phyloP scores from a whole-genome alignment of 2,888 invertebrate species.

The Steinernema carpocapsae region DNA sequence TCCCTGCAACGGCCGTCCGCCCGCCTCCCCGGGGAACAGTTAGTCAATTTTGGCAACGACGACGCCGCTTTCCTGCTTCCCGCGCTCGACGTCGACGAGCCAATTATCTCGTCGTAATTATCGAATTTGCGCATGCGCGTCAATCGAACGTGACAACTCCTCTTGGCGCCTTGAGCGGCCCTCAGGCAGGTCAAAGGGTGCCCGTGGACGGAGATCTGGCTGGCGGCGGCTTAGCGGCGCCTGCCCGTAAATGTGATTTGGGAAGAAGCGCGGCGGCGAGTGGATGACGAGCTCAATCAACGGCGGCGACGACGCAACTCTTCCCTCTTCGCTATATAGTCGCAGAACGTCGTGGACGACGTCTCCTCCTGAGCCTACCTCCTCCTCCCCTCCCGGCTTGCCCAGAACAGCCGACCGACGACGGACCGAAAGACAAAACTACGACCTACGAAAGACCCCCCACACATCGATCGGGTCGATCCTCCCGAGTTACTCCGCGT shows the following conservation, averaged over 20 bases:
- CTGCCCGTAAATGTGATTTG: slow-evolving; percentile 27
- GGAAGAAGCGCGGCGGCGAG: slow-evolving; percentile 14
- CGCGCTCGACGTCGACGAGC: slow-evolving; percentile 4
- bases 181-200: slow-evolving; percentile 17
- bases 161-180: neutral
- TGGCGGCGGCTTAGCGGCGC: neutral
- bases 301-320: slow-evolving; percentile 10
- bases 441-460: neutral
- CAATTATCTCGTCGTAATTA: slow-evolving; percentile 30
- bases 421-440: neutral
- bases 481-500: neutral
- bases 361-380: slow-evolving; percentile 23
- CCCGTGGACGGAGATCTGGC: neutral
- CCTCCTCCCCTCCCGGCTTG: slow-evolving; percentile 36
- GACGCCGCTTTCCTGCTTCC: slow-evolving; percentile 2
- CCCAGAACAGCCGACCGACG: neutral
- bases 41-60: slow-evolving; percentile 22
- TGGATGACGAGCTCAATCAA: slow-evolving; percentile 35
- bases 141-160: slow-evolving; percentile 27
- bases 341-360: neutral
- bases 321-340: slow-evolving; percentile 2
- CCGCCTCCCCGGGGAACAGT: slow-evolving; percentile 30
- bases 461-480: slow-evolving; percentile 5
- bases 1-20: neutral
- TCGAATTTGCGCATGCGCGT: slow-evolving; percentile 24